Conservation (phyloP, 2,888 invertebrate species). For the Diarsia dahlii region DNA sequence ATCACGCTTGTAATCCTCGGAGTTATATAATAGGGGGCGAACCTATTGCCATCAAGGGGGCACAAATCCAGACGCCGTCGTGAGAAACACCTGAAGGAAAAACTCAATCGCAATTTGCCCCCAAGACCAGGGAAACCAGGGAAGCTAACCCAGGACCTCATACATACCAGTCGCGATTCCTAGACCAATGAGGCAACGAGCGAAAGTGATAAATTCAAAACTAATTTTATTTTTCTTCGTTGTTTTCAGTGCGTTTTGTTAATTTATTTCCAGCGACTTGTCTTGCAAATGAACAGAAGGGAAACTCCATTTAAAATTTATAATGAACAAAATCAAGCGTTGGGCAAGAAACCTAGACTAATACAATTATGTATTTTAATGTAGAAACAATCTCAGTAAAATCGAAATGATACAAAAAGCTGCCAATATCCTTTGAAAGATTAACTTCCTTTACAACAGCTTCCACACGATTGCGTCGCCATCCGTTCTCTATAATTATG, state of each 20-base stretch:
- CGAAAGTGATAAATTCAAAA: neutral
- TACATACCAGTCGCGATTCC: too few species aligned
- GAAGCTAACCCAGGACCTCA: too few species aligned
- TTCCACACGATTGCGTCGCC: conserved; percentile 46
- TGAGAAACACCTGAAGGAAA: too few species aligned
- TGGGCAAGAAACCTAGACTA: neutral
- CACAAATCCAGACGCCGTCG: too few species aligned
- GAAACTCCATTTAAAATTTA: neutral
- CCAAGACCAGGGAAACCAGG: too few species aligned
- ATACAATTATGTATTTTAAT: neutral
- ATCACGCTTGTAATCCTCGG: too few species aligned
- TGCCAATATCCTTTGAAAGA: conserved; percentile 53
- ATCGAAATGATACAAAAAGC: conserved; percentile 35
- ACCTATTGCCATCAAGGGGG: too few species aligned
- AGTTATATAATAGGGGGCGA: too few species aligned
- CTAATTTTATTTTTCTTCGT: neutral
- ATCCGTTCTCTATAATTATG: conserved; percentile 40
- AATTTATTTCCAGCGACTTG: too few species aligned
- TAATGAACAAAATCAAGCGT: conserved; percentile 8
- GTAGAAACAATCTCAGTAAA: conserved; percentile 7
- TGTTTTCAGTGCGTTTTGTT: neutral
- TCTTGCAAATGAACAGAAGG: neutral
- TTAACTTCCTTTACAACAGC: conserved; percentile 52
- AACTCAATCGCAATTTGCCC: too few species aligned
- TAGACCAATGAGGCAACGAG: too few species aligned